A percentile compares a stretch with the other conserved stretches of the same genome.
Conservation (phyloP, 2,113 vertebrate species). For the Aramus guarauna region DNA sequence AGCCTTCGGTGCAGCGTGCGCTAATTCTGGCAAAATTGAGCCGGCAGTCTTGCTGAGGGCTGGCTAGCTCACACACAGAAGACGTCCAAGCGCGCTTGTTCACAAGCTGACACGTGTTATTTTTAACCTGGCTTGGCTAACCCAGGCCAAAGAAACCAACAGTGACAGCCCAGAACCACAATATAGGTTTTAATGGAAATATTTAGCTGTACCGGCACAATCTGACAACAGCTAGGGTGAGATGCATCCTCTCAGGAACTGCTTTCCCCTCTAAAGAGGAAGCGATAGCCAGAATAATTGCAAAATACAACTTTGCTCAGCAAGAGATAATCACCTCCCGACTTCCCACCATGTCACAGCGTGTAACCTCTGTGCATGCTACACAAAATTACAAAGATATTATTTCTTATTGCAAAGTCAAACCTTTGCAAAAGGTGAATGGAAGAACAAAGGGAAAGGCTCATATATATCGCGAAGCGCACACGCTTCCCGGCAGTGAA, state of each 20-base stretch:
- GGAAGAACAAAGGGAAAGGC: background rate
- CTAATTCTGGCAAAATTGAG: background rate
- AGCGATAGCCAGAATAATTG: background rate
- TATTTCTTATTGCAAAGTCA: background rate
- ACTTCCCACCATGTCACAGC: rapidly evolving
- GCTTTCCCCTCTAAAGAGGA: background rate
- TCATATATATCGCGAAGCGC: rapidly evolving
- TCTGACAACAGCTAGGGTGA: background rate
- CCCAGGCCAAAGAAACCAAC: background rate
- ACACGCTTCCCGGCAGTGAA: rapidly evolving
- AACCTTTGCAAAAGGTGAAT: background rate
- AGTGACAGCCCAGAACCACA: background rate
- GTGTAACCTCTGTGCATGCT: rapidly evolving
- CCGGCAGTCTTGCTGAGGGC: background rate
- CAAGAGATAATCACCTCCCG: background rate
- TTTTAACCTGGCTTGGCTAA: background rate
- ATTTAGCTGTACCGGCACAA: background rate
- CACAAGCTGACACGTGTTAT: background rate
- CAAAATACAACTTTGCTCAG: background rate
- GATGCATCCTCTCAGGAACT: background rate
- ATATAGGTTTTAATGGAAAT: background rate
- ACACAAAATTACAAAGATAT: background rate
- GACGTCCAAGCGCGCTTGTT: background rate
- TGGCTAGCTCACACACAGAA: background rate
- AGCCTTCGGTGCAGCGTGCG: background rate